These are phyloP conservation scores for Salminus brasiliensis DNA, from an alignment of 2,113 vertebrate species.

Conservation along the genomic window DNA sequence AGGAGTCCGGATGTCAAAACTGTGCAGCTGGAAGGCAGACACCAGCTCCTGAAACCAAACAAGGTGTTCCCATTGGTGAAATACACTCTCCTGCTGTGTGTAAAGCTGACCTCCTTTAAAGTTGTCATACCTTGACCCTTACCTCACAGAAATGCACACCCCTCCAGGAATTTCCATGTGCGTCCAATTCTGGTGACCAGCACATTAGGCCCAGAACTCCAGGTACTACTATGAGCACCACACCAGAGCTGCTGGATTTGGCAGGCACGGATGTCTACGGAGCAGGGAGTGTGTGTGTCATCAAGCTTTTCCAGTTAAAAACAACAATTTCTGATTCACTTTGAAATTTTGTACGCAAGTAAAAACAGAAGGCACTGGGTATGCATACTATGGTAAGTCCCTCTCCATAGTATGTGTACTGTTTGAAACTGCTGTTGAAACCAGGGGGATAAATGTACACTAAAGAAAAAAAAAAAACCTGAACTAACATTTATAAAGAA, in stretches of 20 bases:
- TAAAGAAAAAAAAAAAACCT: too few species aligned
- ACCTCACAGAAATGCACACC: slow-evolving; percentile 76
- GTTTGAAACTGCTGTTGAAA: too few species aligned
- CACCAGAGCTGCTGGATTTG: slow-evolving; percentile 65
- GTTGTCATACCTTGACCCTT: neutral
- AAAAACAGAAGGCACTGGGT: too few species aligned
- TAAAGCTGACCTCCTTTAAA: neutral
- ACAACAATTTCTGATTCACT: neutral
- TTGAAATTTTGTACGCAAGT: too few species aligned
- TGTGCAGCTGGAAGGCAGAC: slow-evolving; percentile 70
- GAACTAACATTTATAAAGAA: too few species aligned
- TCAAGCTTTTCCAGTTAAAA: neutral
- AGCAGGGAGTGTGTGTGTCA: neutral
- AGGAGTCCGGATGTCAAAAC: slow-evolving; percentile 73
- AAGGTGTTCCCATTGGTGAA: neutral
- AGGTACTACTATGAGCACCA: slow-evolving; percentile 64
- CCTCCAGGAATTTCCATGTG: slow-evolving; percentile 69
- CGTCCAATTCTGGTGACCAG: slow-evolving; percentile 66
- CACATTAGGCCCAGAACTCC: slow-evolving; percentile 69
- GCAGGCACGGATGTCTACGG: slow-evolving; percentile 67
- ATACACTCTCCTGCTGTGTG: neutral
- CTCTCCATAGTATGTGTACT: too few species aligned
- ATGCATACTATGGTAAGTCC: too few species aligned
- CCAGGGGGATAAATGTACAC: too few species aligned
- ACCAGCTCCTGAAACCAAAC: slow-evolving; percentile 65